Conservation (phyloP, 2,113 vertebrate genomes). For the Diadophis punctatus region DNA sequence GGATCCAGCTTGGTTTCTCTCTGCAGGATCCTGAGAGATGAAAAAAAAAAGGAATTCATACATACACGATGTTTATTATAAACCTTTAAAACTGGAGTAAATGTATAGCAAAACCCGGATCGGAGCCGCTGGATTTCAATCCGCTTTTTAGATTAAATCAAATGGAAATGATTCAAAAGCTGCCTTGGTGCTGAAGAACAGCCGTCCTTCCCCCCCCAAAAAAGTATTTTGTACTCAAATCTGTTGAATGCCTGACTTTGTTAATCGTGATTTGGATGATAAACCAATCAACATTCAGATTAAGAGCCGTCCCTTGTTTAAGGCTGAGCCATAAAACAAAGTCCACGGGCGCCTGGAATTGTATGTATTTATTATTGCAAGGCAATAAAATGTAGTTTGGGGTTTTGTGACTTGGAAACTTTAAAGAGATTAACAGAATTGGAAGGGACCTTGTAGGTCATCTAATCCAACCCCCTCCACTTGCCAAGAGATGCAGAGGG, state of each 20-base stretch:
- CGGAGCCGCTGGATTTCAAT: not conserved
- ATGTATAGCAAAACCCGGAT: not conserved
- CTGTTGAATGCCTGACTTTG: not conserved
- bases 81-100: not conserved
- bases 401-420: not conserved
- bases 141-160: not conserved
- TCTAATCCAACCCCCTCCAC: too few relatives aligned
- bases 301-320: accelerated
- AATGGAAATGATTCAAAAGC: not conserved
- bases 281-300: not conserved
- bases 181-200: not conserved
- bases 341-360: not conserved
- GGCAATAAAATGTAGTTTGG: not conserved
- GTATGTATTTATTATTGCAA: not conserved
- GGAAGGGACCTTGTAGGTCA: too few relatives aligned
- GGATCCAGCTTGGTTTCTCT: not conserved
- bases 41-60: not conserved
- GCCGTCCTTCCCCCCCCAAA: too few relatives aligned
- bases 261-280: not conserved
- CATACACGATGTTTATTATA: not conserved
- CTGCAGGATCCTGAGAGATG: not conserved
- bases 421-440: too few relatives aligned
- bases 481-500: not conserved
- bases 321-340: not conserved
- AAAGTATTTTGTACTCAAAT: not conserved